Evolutionary conservation across 2,888 invertebrate species (phyloP), one percentile per base, ranked within the genome.

Genomic region (Arge pagana): DNA sequence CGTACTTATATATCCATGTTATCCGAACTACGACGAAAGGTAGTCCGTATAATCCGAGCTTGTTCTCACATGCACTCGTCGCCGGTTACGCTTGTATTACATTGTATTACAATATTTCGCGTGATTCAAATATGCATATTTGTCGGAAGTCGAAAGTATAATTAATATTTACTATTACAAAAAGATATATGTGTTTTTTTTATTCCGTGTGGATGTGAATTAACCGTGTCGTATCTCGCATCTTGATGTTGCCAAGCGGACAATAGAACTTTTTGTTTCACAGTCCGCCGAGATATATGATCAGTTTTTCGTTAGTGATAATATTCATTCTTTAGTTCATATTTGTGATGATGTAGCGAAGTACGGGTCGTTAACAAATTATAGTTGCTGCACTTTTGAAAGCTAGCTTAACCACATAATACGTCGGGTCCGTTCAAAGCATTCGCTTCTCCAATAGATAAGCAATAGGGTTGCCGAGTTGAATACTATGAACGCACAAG

Each of bases 311-410:
- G 13, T 39, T 11, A 11, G n/a, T 23, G 21, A 23, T 13, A 39
- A 39, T 13, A 13, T 39, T 4, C 39, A 39, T 23, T 39, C 39
- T 11, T 39, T 21, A 23, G 2, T 23, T 23, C 39, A 39, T 23
- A 39, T 39, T 23, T 21, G 13, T 39, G 23, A 39, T 13, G 39
- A 39, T 13, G 39, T 39, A n/a, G 24, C 21, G 24, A 5, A 8
- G 21, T 39, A 23, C 8, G 39, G 39, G 23, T 24, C 39, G 24
- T 23, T 23, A 39, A 24, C 21, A n/a, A 23, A n/a, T n/a, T 23
- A 24, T 23, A 39, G 23, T 39, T 39, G 39, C 24, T 39, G 21
- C 13, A 21, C 39, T 11, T 39, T 23, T 39, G 39, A 39, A 23
- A 39, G 24, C 13, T 39, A 39, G 4, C 24, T 39, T 5, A 21